Percentiles rank a stretch among this genome's conserved stretches.
phyloP scores from a whole-genome alignment of 2,888 invertebrate species.

The Capitulum mitella region DNA sequence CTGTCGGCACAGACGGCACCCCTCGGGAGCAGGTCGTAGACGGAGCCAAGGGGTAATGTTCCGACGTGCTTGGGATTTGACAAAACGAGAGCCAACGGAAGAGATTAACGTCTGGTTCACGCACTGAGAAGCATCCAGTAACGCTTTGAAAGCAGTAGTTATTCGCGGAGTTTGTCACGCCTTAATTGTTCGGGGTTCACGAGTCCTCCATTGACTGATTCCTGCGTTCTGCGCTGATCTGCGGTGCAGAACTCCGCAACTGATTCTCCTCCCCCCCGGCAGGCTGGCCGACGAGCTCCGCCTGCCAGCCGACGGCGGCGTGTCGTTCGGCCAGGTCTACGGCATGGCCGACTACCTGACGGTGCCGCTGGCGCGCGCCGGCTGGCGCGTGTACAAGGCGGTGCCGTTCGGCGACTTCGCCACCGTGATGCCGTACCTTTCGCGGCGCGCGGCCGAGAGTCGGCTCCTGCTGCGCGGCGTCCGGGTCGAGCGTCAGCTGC shows the following conservation, averaged over 20 bases:
- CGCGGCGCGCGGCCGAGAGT: conserved; percentile 85
- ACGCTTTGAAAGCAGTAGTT: neutral
- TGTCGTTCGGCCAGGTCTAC: conserved; percentile 96
- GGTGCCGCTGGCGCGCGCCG: conserved; percentile 64
- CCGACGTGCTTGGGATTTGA: neutral
- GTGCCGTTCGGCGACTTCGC: conserved; percentile 97
- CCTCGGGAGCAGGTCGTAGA: neutral
- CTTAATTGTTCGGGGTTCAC: neutral
- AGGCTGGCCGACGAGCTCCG: conserved; percentile 90
- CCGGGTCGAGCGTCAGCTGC: conserved; percentile 42
- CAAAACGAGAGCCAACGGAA: neutral
- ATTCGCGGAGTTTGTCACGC: too few species aligned
- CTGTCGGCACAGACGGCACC: neutral
- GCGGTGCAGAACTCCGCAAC: neutral
- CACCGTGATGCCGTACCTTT: conserved; percentile 94
- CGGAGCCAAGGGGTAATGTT: too few species aligned
- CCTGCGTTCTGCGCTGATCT: neutral
- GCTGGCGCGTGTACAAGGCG: conserved; percentile 77
- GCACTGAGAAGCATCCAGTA: too few species aligned
- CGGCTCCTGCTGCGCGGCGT: conserved; percentile 44
- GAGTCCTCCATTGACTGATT: neutral
- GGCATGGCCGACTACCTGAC: conserved; percentile 99
- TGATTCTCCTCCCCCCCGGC: conserved; percentile 47
- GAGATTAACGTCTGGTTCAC: neutral
- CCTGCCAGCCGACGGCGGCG: conserved; percentile 86